Percentiles rank a stretch among this genome's conserved stretches.
Evolutionary conservation across 2,113 vertebrate genomes (phyloP).

Genomic region (Anser cygnoides): DNA sequence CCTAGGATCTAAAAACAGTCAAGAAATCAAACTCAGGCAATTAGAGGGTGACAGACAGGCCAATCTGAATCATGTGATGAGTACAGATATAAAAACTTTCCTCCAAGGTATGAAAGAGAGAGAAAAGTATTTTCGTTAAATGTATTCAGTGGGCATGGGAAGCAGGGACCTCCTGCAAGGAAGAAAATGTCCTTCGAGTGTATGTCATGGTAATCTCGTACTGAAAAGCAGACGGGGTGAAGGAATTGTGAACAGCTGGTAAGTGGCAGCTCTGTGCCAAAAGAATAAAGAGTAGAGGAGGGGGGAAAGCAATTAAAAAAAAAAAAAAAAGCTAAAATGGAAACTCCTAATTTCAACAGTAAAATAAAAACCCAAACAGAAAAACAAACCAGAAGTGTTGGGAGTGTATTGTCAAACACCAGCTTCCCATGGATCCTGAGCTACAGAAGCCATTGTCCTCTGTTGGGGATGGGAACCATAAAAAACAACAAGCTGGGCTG

Average conservation of each 20-base stretch:
- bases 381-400: conserved; percentile 19
- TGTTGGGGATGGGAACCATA: not conserved
- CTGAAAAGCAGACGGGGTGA: conserved; percentile 49
- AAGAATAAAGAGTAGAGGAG: conserved; percentile 32
- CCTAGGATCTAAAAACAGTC: not conserved
- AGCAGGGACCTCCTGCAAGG: not conserved
- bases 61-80: not conserved
- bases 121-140: not conserved
- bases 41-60: not conserved
- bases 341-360: conserved; percentile 1
- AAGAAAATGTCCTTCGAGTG: conserved; percentile 35
- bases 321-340: not conserved
- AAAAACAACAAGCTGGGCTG: conserved; percentile 18
- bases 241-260: conserved; percentile 71
- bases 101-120: not conserved
- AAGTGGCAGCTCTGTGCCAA: conserved; percentile 38
- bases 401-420: not conserved
- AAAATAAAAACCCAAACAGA: not conserved
- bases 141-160: not conserved
- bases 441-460: conserved; percentile 32
- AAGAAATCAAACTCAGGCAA: conserved; percentile 5
- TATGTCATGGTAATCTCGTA: not conserved
- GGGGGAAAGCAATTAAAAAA: not conserved
- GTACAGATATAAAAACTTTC: not conserved
- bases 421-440: conserved; percentile 30